Evolutionary conservation across 2,888 invertebrate species (phyloP).

Genomic region (Liposcelis brunnea): DNA sequence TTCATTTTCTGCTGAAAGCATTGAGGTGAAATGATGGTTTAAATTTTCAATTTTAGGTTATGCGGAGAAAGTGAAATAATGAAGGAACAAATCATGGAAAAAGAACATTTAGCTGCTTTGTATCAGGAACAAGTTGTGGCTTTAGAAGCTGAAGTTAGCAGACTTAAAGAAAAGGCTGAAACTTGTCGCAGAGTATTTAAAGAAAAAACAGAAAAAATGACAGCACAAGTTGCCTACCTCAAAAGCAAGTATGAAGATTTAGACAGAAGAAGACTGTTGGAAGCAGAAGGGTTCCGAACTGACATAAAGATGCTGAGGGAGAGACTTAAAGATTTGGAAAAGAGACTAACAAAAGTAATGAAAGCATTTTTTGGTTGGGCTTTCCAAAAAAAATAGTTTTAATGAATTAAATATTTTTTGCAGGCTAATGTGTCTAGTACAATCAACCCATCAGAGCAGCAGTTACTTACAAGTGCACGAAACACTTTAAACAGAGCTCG

Average conservation of each 20-base stretch:
- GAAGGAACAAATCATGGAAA: conserved; percentile 9
- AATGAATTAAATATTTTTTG: neutral
- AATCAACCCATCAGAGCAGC: neutral
- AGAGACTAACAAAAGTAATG: conserved; percentile 9
- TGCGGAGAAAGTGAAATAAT: neutral
- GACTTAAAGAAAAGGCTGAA: neutral
- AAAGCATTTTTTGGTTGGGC: too few species aligned
- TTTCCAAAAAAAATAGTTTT: neutral
- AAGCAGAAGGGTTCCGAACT: conserved; percentile 28
- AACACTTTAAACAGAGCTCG: neutral
- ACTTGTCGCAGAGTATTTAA: conserved; percentile 4
- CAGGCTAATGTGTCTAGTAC: neutral
- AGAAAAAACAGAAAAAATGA: conserved; percentile 25
- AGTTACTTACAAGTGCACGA: neutral
- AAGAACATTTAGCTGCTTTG: conserved; percentile 7
- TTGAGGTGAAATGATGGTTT: too few species aligned
- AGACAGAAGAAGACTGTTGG: conserved; percentile 25
- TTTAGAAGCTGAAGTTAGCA: conserved; percentile 8
- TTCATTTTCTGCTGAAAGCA: too few species aligned
- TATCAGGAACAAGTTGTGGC: conserved; percentile 10
- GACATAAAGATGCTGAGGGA: conserved; percentile 26
- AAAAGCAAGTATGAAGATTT: conserved; percentile 26
- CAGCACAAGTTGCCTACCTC: conserved; percentile 24
- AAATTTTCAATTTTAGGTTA: too few species aligned
- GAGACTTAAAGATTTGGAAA: conserved; percentile 25